Conservation (phyloP, 2,888 invertebrate species). For the Erannis defoliaria region DNA sequence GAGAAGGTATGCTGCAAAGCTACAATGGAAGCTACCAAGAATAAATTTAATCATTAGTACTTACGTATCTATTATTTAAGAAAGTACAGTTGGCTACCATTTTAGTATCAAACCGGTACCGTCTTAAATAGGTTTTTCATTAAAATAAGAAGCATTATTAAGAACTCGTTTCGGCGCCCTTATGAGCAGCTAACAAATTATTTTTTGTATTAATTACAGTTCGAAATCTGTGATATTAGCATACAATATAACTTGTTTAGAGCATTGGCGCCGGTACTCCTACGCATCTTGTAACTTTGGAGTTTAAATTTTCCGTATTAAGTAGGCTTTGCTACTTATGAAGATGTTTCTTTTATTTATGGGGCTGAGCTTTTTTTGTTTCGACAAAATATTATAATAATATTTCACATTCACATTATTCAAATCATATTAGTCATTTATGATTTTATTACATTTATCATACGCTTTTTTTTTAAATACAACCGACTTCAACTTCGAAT, state of each 20-base stretch:
- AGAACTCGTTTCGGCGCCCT: constrained; percentile 66
- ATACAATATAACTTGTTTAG: constrained; percentile 79
- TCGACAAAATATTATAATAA: not conserved
- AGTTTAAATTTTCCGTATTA: constrained; percentile 36
- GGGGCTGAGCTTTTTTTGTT: constrained; percentile 1
- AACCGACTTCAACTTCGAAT: too few species aligned
- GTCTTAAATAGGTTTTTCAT: constrained; percentile 43
- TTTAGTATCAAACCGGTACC: constrained; percentile 49
- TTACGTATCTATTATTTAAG: constrained; percentile 22
- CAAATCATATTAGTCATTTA: not conserved
- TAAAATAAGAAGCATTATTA: constrained; percentile 52
- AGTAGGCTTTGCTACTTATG: constrained; percentile 27
- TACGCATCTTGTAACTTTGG: constrained; percentile 50
- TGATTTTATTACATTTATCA: not conserved
- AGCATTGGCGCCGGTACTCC: constrained; percentile 71
- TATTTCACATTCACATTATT: too few species aligned
- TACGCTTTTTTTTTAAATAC: too few species aligned
- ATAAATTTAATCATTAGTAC: not conserved
- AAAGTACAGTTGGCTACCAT: constrained; percentile 41
- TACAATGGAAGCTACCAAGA: not conserved
- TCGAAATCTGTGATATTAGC: constrained; percentile 74
- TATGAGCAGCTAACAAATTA: constrained; percentile 67
- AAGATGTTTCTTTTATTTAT: constrained; percentile 19
- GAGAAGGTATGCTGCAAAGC: not conserved
- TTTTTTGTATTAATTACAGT: constrained; percentile 78